Conservation (phyloP, 2,797 vertebrate genomes). For the Pseudochirops cupreus region DNA sequence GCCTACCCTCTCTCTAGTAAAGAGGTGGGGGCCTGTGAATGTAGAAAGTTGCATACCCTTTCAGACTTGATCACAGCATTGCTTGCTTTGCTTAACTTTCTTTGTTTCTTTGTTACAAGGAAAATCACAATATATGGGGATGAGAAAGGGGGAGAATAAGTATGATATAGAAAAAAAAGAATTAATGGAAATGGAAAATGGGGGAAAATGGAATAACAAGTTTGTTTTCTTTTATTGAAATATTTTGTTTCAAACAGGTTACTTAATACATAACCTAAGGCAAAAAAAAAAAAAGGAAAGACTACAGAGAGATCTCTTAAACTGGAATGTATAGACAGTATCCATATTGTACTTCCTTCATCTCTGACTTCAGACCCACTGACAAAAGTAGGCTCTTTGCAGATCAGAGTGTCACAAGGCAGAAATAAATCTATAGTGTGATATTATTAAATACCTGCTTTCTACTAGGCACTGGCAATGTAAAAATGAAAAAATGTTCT, state of each 20-base stretch:
- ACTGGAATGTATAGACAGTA: background rate
- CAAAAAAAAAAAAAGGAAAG: background rate
- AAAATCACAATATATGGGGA: background rate
- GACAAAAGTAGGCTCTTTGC: background rate
- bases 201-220: background rate
- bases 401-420: background rate
- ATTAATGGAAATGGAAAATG: no score
- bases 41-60: background rate
- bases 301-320: background rate
- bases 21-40: background rate
- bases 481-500: background rate
- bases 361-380: background rate
- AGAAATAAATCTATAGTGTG: background rate
- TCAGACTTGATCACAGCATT: background rate
- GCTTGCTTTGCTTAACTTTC: background rate
- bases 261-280: background rate
- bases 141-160: background rate
- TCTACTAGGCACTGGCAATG: background rate
- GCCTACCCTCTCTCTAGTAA: background rate
- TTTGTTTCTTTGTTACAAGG: background rate
- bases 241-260: background rate
- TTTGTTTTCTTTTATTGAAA: slow-evolving; percentile 17
- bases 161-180: background rate
- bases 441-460: background rate
- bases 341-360: background rate